Evolutionary conservation across 2,888 invertebrate genomes (phyloP), one percentile per base, ranked within the genome.

Genomic region (Hyalella azteca): DNA sequence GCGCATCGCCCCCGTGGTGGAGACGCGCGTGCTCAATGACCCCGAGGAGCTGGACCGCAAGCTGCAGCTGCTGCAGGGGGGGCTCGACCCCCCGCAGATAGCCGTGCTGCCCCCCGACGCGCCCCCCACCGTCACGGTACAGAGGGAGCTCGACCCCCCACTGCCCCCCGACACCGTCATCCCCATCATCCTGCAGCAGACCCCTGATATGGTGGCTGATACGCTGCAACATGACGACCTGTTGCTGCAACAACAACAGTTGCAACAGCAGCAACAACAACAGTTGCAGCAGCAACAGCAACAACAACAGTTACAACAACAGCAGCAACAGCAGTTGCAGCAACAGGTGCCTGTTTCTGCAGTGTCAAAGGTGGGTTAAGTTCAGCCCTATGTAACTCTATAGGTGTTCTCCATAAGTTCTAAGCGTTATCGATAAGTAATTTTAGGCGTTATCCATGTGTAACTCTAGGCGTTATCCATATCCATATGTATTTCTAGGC

Each of bases 11-110:
- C 94, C 96, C 77, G 92, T 95, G 85, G 96, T 98, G 85, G 96
- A 96, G 82, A 97, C 97, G 79, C 94, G 89, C 90, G 89, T 96
- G 26, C 91, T 98, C 66, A 93, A 93, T 32, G 96, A 97, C 87
- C 94, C 95, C 39, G 92, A 93, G 86, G 94, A 95, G 85, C 89
- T 96, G 85, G 95, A 95, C 87, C 91, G 94, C 78, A 95, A 96
- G 87, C 90, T 96, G 48, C 85, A 79, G 49, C 77, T 82, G 79
- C 90, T 94, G 2, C 92, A 90, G 86, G 94, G 94, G 84, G 94
- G 93, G 75, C 94, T 78, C 7, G 73, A 73, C 41, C 73, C 73
- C 32, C 73, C 73, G 0, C 73, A 73, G 73, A 73, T 73, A n/a
- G 73, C 73, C 9, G 73, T 73, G 13, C 40, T 41, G 36, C 73